phyloP scores from a whole-genome alignment of 2,113 vertebrate genomes.

The Carlito syrichta region DNA sequence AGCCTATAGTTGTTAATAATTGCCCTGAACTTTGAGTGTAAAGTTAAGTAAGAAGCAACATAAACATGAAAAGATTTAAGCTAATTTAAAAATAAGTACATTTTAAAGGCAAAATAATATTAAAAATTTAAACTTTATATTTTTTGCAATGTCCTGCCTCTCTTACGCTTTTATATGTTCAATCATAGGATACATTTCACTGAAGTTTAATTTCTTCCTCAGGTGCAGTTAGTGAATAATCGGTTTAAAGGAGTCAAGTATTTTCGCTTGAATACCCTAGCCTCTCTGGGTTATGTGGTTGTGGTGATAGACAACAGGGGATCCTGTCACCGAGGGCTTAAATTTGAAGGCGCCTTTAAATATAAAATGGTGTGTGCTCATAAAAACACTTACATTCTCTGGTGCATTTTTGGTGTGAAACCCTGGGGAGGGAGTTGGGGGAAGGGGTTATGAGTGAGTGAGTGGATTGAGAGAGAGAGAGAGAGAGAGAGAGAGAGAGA shows the following conservation, averaged over 20 bases:
- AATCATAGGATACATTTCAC: not conserved
- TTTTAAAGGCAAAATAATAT: constrained; percentile 3
- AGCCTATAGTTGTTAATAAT: not conserved
- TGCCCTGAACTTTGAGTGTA: not conserved
- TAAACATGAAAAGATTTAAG: not conserved
- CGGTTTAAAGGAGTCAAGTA: constrained; percentile 89
- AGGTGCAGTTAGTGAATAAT: constrained; percentile 90
- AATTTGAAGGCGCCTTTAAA: constrained; percentile 90
- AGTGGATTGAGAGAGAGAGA: not conserved
- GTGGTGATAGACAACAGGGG: constrained; percentile 89
- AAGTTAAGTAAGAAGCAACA: not conserved
- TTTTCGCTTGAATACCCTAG: constrained; percentile 87
- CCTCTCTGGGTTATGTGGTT: constrained; percentile 86
- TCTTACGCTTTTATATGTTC: not conserved
- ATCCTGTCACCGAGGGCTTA: constrained; percentile 87
- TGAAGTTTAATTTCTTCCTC: constrained; percentile 49
- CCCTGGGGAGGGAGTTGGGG: not conserved
- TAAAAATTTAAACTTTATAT: not conserved
- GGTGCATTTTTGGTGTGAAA: constrained; percentile 14
- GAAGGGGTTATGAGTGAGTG: not conserved
- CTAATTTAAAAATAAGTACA: not conserved
- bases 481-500: not conserved
- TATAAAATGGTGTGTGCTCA: constrained; percentile 86
- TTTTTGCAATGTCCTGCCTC: not conserved
- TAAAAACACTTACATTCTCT: not conserved